Percentiles rank a stretch among this genome's conserved stretches.
phyloP scores from a whole-genome alignment of 2,888 invertebrate species.

The Drosophila meridiana region DNA sequence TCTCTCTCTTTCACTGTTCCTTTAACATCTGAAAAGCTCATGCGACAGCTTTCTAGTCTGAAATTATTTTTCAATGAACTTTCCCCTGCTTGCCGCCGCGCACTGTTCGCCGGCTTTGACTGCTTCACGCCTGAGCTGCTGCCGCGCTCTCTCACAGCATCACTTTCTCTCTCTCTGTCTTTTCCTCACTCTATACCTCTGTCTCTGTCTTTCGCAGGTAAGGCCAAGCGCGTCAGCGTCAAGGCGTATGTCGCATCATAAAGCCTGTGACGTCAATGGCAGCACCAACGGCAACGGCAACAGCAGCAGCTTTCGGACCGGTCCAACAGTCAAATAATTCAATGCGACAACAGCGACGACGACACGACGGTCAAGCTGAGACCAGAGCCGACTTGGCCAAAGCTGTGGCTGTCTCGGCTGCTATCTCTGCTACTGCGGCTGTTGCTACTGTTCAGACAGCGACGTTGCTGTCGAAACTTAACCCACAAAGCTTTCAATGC shows the following conservation, averaged over 20 bases:
- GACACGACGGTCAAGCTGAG: conserved; percentile 19
- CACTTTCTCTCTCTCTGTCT: background rate
- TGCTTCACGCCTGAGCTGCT: conserved; percentile 58
- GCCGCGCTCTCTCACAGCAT: conserved; percentile 9
- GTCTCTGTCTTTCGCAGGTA: conserved; percentile 16
- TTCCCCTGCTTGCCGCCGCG: conserved; percentile 6
- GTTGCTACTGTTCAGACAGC: background rate
- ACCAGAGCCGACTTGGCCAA: conserved; percentile 42
- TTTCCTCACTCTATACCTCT: background rate
- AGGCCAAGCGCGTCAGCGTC: conserved; percentile 45
- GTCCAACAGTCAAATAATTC: conserved; percentile 68
- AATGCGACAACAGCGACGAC: conserved; percentile 46
- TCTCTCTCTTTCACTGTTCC: background rate
- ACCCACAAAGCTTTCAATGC: conserved; percentile 40
- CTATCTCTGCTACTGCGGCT: background rate
- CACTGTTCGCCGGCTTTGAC: background rate
- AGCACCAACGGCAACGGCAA: conserved; percentile 50
- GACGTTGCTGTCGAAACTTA: conserved; percentile 4
- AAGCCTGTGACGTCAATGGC: conserved; percentile 71
- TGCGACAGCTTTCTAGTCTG: conserved; percentile 15
- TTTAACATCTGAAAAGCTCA: conserved; percentile 9
- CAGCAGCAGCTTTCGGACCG: conserved; percentile 72
- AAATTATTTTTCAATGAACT: conserved; percentile 28
- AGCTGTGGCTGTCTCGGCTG: conserved; percentile 30
- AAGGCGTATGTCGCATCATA: conserved; percentile 48